phyloP scores from a whole-genome alignment of 1,140 invertebrate species.

The Linepithema humile region DNA sequence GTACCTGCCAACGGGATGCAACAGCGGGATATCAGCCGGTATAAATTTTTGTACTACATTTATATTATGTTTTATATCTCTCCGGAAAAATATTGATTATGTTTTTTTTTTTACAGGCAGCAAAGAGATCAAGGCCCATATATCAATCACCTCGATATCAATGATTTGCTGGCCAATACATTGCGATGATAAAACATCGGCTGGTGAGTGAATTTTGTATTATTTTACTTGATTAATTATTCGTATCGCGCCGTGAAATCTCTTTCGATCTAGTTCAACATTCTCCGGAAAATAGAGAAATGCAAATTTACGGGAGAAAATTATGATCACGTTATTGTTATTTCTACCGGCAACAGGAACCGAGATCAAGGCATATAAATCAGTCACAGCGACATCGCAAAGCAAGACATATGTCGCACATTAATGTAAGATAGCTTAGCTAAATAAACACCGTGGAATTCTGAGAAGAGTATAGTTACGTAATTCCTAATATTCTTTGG shows the following conservation, averaged over 20 bases:
- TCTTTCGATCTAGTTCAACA: slow-evolving; percentile 9
- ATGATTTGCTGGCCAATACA: no score
- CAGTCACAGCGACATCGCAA: slow-evolving; percentile 41
- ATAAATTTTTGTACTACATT: no score
- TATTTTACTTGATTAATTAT: no score
- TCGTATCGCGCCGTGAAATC: background rate
- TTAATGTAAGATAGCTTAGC: slow-evolving; percentile 46
- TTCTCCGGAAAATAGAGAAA: slow-evolving; percentile 39
- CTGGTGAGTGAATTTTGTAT: no score
- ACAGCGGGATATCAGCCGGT: no score
- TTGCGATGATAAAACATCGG: no score
- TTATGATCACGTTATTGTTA: slow-evolving; percentile 53
- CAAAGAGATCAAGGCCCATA: no score
- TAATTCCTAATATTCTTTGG: slow-evolving; percentile 2
- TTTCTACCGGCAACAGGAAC: slow-evolving; percentile 29
- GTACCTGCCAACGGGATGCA: no score
- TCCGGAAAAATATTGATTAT: no score
- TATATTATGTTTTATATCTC: no score
- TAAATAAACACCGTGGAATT: slow-evolving; percentile 43
- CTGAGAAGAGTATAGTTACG: slow-evolving; percentile 29
- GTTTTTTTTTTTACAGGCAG: no score
- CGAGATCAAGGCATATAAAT: slow-evolving; percentile 47
- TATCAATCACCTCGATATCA: no score
- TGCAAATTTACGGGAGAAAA: slow-evolving; percentile 13
- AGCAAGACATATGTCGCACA: slow-evolving; percentile 49